These are phyloP conservation scores for Mormyrus lacerda DNA, from an alignment of 2,113 vertebrate genomes.

Conservation along the genomic window DNA sequence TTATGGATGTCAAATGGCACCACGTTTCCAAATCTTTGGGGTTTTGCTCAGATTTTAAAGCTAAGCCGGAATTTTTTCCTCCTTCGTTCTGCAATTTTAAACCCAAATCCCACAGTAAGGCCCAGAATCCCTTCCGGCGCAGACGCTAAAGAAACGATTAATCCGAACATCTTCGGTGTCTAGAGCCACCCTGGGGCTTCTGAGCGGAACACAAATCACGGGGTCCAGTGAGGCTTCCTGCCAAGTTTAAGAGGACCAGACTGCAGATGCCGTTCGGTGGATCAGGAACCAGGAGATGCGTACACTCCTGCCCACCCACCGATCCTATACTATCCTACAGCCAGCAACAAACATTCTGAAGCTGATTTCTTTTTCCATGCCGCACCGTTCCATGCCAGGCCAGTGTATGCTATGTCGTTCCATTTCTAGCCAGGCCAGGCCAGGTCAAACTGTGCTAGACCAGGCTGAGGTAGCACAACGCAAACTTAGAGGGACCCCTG, in stretches of 20 bases:
- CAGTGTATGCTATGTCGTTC: not conserved
- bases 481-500: not conserved
- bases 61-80: not conserved
- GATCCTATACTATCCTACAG: not conserved
- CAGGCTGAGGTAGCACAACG: not conserved
- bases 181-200: slow-evolving; percentile 18
- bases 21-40: not conserved
- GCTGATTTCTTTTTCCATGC: not conserved
- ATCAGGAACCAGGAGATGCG: slow-evolving; percentile 35
- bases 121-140: not conserved
- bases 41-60: not conserved
- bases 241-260: slow-evolving; percentile 41
- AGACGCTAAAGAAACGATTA: not conserved
- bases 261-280: slow-evolving; percentile 40
- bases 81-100: not conserved
- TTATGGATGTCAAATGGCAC: not conserved
- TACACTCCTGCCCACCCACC: slow-evolving; percentile 28
- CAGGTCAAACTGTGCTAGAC: not conserved
- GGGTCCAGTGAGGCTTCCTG: slow-evolving; percentile 28
- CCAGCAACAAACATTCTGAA: not conserved
- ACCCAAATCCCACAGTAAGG: not conserved
- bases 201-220: slow-evolving; percentile 18
- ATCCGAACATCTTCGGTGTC: not conserved
- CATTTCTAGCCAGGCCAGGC: not conserved
- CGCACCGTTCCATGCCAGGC: not conserved